Base-by-base conservation (phyloP, 2,113 vertebrate species). In the Mormyrus lacerda region DNA sequence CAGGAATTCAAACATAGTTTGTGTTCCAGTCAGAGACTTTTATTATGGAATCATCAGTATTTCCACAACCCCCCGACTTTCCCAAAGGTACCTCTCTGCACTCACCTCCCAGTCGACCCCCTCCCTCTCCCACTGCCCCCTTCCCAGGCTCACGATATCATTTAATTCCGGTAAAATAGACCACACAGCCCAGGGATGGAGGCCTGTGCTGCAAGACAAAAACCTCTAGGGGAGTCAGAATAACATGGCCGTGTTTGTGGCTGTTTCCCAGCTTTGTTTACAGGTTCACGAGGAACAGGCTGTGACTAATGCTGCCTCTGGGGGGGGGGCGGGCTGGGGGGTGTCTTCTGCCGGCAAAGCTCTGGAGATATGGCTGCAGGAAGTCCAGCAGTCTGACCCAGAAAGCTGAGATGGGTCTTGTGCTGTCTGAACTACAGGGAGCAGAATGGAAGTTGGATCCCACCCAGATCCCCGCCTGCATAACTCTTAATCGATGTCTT, bases 1-100 rank as follows among this genome's bases (percentile, higher is more conserved):
- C 82, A 47, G 39, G 39, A 84, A 84, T 84, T 84, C 82, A 84
- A 47, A 47, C 39, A 42, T 42, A 84, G 17, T 47, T 44, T 44
- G 21, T 84, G 73, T 84, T 45, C 82, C 39, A 44, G 19, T 84
- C 21, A 24, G 19, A 47, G 82, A 3, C 44, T 84, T 84, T 44
- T 84, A 84, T 45, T 84, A 84, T 47, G 44, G 44, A 45, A 45
- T 47, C 82, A n/a, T 84, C 82, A 84, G 82, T 84, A 39, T 84
- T 84, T 45, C 82, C 82, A 84, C 13, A 83, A n/a, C 0, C 19
- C 13, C 3, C 8, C 21, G 15, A 10, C n/a, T 35, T 24, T 44
- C 79, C 39, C 79, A 84, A 84, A 47, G 44, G 42, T 19, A 47
- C 79, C 79, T 24, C 79, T 47, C 42, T 44, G 31, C 79, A 42